Evolutionary conservation across 2,797 vertebrate species (phyloP).

Genomic region (Pantherophis vulpinus): DNA sequence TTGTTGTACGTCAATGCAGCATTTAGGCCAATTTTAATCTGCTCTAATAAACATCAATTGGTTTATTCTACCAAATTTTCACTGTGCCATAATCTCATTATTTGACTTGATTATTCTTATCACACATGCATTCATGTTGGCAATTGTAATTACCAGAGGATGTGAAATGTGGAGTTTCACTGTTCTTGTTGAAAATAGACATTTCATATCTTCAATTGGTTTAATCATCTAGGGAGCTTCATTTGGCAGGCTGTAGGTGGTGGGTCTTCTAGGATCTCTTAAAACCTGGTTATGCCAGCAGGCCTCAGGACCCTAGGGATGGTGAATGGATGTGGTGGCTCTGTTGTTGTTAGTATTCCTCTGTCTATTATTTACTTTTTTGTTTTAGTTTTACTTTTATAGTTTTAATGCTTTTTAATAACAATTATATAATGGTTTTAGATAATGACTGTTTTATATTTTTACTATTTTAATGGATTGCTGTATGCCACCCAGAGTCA

Average conservation of each 20-base stretch:
- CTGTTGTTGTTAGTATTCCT: background rate
- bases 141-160: background rate
- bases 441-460: background rate
- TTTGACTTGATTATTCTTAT: slow-evolving; percentile 42
- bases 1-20: background rate
- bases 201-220: background rate
- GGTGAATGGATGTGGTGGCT: background rate
- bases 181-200: background rate
- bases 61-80: slow-evolving; percentile 8
- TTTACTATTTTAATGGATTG: background rate
- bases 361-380: background rate
- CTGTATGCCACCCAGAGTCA: background rate
- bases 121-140: slow-evolving; percentile 36
- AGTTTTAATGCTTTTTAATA: background rate
- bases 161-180: background rate
- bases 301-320: background rate
- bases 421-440: background rate
- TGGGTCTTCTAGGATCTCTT: background rate
- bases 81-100: slow-evolving; percentile 27
- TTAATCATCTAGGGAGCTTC: background rate
- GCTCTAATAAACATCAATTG: background rate
- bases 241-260: background rate
- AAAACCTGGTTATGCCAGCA: background rate
- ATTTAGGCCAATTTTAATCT: slow-evolving; percentile 5
- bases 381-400: background rate